These are phyloP conservation scores for Bolinopsis microptera DNA, from an alignment of 37 sponge, comb jelly and placozoan genomes.

Conservation along the genomic window DNA sequence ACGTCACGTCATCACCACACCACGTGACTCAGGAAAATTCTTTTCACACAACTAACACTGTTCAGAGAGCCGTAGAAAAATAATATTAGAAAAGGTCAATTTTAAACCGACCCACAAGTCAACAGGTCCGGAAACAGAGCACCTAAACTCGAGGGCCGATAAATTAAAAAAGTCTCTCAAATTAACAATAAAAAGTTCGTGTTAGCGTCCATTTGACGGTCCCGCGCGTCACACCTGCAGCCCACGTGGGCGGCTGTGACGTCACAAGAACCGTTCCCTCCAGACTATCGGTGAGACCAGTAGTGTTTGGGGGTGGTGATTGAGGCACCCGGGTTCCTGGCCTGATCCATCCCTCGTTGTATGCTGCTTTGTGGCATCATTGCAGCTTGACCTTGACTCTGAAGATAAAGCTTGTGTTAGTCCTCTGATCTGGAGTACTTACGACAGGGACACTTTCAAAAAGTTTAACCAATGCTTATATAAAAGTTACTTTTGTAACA, in stretches of 20 bases:
- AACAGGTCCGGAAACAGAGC: background rate
- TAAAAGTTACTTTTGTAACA: too few species aligned
- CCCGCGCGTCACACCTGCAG: too few species aligned
- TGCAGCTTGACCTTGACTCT: conserved; percentile 28
- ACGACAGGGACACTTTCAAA: too few species aligned
- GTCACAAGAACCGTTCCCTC: background rate
- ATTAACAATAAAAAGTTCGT: conserved; percentile 29
- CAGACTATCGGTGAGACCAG: conserved; percentile 58
- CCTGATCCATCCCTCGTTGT: conserved; percentile 37
- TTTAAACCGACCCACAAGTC: conserved; percentile 29
- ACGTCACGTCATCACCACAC: background rate
- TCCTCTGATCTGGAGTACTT: too few species aligned
- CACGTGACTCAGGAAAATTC: too few species aligned
- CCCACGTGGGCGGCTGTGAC: background rate
- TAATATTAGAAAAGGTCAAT: conserved; percentile 7
- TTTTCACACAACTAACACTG: background rate
- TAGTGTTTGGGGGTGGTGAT: conserved; percentile 37
- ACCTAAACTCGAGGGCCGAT: background rate
- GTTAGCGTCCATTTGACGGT: background rate
- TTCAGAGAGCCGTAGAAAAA: background rate
- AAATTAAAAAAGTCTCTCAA: conserved; percentile 43
- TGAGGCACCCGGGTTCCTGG: background rate
- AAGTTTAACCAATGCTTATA: too few species aligned
- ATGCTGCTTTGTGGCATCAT: background rate
- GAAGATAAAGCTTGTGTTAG: background rate